Conservation (phyloP, 2,888 invertebrate species). For the Notocelia uddmanniana region DNA sequence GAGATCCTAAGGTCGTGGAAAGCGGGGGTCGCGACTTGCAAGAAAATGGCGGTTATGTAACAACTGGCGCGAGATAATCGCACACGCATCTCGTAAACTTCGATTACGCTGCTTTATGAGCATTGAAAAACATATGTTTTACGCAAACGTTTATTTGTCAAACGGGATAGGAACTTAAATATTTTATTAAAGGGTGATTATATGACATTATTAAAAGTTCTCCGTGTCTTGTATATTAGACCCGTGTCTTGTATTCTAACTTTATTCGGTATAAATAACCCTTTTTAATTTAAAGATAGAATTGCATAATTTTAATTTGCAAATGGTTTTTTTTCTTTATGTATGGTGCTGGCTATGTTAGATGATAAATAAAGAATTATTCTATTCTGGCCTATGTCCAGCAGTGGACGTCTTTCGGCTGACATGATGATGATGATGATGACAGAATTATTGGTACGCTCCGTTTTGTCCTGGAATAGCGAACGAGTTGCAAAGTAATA, state of each 20-base stretch:
- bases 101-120: conserved; percentile 44
- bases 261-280: background rate
- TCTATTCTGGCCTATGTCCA: background rate
- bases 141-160: conserved; percentile 23
- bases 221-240: background rate
- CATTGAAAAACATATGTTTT: conserved; percentile 34
- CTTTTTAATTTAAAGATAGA: background rate
- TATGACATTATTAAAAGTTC: background rate
- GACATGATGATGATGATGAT: no score
- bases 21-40: conserved; percentile 56
- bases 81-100: conserved; percentile 46
- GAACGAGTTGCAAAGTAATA: background rate
- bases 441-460: no score
- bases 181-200: background rate
- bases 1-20: conserved; percentile 66
- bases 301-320: background rate
- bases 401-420: no score
- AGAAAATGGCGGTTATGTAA: conserved; percentile 61
- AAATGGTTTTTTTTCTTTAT: background rate
- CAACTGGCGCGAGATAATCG: conserved; percentile 47
- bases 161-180: background rate
- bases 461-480: background rate
- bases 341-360: background rate
- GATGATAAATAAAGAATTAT: background rate
- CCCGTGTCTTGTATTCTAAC: no score